phyloP scores from a whole-genome alignment of 1,140 invertebrate genomes.

The Conus ventricosus region DNA sequence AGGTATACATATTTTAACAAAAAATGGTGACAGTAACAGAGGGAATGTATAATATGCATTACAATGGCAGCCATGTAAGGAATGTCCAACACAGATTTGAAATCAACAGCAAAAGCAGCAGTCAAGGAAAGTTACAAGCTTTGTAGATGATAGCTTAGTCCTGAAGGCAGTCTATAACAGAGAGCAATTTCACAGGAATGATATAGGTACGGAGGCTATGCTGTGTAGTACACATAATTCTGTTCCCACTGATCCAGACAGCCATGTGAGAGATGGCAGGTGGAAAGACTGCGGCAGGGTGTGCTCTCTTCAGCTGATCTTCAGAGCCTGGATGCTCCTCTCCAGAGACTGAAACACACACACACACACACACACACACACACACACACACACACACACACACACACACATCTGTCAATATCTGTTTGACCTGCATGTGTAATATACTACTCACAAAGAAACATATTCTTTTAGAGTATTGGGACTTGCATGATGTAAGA shows the following conservation, averaged over 20 bases:
- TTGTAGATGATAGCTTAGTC: not conserved
- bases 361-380: slow-evolving; percentile 18
- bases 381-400: no score
- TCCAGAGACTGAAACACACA: slow-evolving; percentile 70
- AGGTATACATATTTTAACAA: not conserved
- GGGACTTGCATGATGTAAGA: no score
- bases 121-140: not conserved
- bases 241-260: not conserved
- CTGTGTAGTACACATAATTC: not conserved
- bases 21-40: not conserved
- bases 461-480: no score
- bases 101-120: not conserved
- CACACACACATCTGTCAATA: no score
- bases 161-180: not conserved
- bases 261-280: not conserved
- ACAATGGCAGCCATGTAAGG: not conserved
- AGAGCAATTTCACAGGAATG: not conserved
- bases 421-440: no score
- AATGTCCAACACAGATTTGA: not conserved
- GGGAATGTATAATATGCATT: not conserved
- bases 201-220: not conserved
- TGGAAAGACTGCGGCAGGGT: not conserved
- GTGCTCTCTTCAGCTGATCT: slow-evolving; percentile 51
- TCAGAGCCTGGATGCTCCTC: slow-evolving; percentile 69
- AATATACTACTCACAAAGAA: no score